Percentiles rank a stretch among this genome's conserved stretches.
These are phyloP conservation scores for Sinocyclocheilus grahami DNA, from an alignment of 2,113 vertebrate genomes.

Conservation along the genomic window DNA sequence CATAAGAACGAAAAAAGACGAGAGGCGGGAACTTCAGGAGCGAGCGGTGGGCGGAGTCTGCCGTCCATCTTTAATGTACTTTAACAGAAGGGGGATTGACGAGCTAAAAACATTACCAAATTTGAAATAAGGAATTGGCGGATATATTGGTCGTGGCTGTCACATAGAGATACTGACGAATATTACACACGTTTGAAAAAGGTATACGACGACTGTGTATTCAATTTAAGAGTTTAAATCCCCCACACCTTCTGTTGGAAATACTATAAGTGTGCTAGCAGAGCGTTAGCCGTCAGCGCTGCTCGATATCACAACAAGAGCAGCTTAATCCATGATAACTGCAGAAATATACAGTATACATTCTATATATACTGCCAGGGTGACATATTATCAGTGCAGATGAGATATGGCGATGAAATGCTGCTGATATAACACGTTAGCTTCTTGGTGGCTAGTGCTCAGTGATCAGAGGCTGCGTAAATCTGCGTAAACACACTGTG, in stretches of 20 bases:
- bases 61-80: constrained; percentile 81
- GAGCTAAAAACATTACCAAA: constrained; percentile 76
- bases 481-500: constrained; percentile 36
- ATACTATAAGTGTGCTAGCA: constrained; percentile 37
- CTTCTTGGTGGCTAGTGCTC: constrained; percentile 27
- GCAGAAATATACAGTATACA: background rate
- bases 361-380: background rate
- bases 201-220: constrained; percentile 70
- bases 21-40: background rate
- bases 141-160: constrained; percentile 67
- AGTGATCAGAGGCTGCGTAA: constrained; percentile 33
- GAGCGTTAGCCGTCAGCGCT: constrained; percentile 44
- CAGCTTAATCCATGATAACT: background rate
- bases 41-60: constrained; percentile 68
- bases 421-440: constrained; percentile 20
- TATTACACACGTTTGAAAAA: constrained; percentile 60
- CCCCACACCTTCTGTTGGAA: constrained; percentile 52
- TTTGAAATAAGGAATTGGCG: constrained; percentile 74
- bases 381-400: background rate
- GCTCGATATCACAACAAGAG: constrained; percentile 64
- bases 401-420: background rate
- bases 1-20: background rate
- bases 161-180: constrained; percentile 55
- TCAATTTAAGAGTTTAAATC: constrained; percentile 59
- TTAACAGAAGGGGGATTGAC: constrained; percentile 67